Evolutionary conservation across 2,888 invertebrate species (phyloP).

Genomic region (Coecobrya sp.): DNA sequence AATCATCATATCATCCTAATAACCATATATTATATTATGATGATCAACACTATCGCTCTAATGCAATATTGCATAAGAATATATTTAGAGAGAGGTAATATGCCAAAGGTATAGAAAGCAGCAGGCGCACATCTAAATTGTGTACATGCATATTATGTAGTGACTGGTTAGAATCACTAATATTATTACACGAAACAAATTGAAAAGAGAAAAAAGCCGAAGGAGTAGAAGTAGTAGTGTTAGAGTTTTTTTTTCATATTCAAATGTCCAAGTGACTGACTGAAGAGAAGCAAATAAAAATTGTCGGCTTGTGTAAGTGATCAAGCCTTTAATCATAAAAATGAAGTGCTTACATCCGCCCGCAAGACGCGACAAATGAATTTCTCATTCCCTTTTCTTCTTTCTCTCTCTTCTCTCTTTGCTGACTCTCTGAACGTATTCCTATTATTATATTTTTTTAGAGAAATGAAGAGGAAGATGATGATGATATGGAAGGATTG

Average conservation of each 20-base stretch:
- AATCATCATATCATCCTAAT: conserved; percentile 28
- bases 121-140: conserved; percentile 37
- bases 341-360: conserved; percentile 80
- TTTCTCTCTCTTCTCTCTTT: conserved; percentile 35
- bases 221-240: conserved; percentile 1
- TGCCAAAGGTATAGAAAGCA: neutral
- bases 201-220: conserved; percentile 71
- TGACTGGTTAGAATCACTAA: conserved; percentile 66
- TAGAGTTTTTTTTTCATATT: conserved; percentile 54
- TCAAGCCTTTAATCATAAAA: conserved; percentile 79
- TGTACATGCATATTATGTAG: conserved; percentile 43
- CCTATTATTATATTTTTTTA: conserved; percentile 47
- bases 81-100: neutral
- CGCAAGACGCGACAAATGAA: conserved; percentile 80
- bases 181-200: conserved; percentile 69
- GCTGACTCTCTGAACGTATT: neutral
- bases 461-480: conserved; percentile 62
- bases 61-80: neutral
- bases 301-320: conserved; percentile 79
- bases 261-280: conserved; percentile 78
- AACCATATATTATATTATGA: conserved; percentile 17
- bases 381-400: conserved; percentile 74
- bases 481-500: conserved; percentile 57
- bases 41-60: conserved; percentile 15
- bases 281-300: conserved; percentile 76